Percentiles rank a stretch among this genome's conserved stretches.
phyloP scores from a whole-genome alignment of 2,888 invertebrate genomes.

The Synanthedon formicaeformis region DNA sequence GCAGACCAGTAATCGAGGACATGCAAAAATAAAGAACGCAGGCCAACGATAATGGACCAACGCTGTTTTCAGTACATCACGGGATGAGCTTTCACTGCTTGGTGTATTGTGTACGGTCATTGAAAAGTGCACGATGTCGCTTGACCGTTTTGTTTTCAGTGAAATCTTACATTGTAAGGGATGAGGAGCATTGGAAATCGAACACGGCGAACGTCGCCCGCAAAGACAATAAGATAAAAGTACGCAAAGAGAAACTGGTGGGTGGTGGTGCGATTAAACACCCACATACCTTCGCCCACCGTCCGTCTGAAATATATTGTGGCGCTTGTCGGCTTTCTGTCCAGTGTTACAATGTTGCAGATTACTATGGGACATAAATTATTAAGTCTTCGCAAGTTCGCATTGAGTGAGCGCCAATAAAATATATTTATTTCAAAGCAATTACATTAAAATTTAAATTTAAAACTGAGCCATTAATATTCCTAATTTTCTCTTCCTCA shows the following conservation, averaged over 20 bases:
- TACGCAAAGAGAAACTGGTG: background rate
- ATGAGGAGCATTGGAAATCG: background rate
- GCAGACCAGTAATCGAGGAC: constrained; percentile 6
- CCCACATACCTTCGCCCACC: background rate
- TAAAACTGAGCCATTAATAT: too few relatives aligned
- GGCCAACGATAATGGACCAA: background rate
- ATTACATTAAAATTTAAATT: too few relatives aligned
- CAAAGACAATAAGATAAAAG: background rate
- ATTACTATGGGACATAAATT: background rate
- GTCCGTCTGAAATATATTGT: background rate
- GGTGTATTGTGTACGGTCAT: background rate
- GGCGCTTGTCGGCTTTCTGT: background rate
- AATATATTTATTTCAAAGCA: too few relatives aligned
- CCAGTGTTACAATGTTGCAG: background rate
- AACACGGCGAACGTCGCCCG: background rate
- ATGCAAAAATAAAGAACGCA: constrained; percentile 7
- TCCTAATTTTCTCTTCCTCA: too few relatives aligned
- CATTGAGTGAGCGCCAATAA: too few relatives aligned
- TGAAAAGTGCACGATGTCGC: background rate
- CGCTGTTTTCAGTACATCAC: background rate
- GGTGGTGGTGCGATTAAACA: background rate
- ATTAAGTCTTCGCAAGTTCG: background rate
- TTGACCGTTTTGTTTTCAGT: background rate
- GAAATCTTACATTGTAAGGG: background rate
- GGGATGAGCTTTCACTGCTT: background rate